Base-by-base conservation (phyloP, 2,113 vertebrate genomes). In the Cichladusa arquata region DNA sequence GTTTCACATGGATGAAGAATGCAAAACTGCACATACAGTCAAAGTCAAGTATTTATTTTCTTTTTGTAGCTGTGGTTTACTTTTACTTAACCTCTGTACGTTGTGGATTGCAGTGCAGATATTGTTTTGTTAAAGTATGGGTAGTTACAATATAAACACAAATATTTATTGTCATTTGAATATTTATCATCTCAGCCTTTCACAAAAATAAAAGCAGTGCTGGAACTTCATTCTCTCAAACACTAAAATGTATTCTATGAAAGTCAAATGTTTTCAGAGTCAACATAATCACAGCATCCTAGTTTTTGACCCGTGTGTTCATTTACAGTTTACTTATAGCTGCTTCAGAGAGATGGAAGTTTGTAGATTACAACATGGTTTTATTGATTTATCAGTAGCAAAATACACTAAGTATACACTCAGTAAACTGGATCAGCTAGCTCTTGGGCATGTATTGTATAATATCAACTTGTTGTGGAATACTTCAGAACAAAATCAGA, bases 321-420 rank as follows among this genome's bases (percentile, higher is more conserved):
- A 96, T 97, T 98, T 98, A 92, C 90, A 97, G 97, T 98, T 98
- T 98, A 96, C 96, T 98, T 98, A 98, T 96, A 98, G 97, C 94
- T 97, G 95, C 96, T 98, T 98, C 95, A 96, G 72, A 96, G 94
- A 96, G 94, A 96, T 95, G 95, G 96, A 96, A 97, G 95, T 98
- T 97, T 98, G 95, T 97, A 97, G 86, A 97, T 96, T 97, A 97
- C 96, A 98, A 94, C 95, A 97, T 93, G 92, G 85, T 92, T 96
- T 96, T 98, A 98, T 97, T 98, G 97, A 98, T 98, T 98, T 98
- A 98, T 97, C 97, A 96, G 96, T 97, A 96, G 97, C 74, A 98
- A 96, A 98, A 97, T 98, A 98, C 93, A 94, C 95, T 94, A 96
- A 96, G 93, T 92, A 97, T 95, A 95, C 94, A 96, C 94, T 97